Evolutionary conservation across 2,888 invertebrate species (phyloP).

Genomic region (Crepidodera aurea): DNA sequence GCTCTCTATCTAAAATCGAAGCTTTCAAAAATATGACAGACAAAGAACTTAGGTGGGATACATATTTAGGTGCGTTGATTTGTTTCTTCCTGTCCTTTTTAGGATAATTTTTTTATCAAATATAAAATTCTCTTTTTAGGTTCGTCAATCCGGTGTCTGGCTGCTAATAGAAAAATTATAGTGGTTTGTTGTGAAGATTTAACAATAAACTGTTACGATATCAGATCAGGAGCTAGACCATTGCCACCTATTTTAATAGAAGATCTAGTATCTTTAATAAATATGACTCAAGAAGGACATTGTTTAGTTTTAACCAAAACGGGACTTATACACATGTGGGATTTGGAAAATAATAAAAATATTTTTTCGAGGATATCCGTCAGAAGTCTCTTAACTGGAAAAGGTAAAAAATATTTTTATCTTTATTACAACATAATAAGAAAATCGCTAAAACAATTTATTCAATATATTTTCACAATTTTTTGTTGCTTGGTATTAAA

Average conservation of each 20-base stretch:
- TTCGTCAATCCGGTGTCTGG: conserved; percentile 68
- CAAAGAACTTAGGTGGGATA: conserved; percentile 75
- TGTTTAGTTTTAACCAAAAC: conserved; percentile 67
- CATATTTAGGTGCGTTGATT: conserved; percentile 66
- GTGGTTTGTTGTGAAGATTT: conserved; percentile 75
- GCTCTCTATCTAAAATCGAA: conserved; percentile 67
- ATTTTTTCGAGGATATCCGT: conserved; percentile 68
- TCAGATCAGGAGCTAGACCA: conserved; percentile 62
- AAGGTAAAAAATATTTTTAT: conserved; percentile 57
- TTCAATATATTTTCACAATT: too few species aligned
- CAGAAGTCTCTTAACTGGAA: conserved; percentile 67
- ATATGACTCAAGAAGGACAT: conserved; percentile 61
- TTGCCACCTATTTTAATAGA: conserved; percentile 67
- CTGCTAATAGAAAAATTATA: conserved; percentile 68
- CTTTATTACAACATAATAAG: background rate
- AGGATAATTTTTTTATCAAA: too few species aligned
- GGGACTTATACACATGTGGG: conserved; percentile 68
- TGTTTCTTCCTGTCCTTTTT: too few species aligned
- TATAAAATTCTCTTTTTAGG: conserved; percentile 62
- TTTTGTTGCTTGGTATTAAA: too few species aligned
- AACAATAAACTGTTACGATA: conserved; percentile 70
- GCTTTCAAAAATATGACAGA: conserved; percentile 65
- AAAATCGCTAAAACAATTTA: too few species aligned
- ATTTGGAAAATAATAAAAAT: conserved; percentile 65
- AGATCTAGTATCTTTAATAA: conserved; percentile 68